These are phyloP conservation scores for Sardinella longiceps DNA, from an alignment of 2,797 vertebrate species.

Conservation along the genomic window DNA sequence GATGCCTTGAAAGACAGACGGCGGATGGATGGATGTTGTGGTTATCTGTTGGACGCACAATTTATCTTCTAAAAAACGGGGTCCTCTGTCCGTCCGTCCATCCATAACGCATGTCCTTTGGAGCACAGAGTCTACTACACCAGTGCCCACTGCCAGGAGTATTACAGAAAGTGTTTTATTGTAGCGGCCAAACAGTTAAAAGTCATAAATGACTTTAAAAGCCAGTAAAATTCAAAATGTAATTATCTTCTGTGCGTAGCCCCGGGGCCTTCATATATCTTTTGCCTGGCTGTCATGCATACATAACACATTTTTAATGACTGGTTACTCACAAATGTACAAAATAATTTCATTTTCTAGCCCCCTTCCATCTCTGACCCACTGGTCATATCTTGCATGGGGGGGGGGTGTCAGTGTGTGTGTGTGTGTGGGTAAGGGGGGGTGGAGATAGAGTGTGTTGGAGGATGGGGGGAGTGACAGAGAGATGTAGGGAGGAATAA, in stretches of 20 bases:
- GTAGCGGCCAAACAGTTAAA: constrained; percentile 90
- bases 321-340: constrained; percentile 90
- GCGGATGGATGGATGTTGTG: not conserved
- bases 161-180: constrained; percentile 87
- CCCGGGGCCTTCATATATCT: constrained; percentile 96
- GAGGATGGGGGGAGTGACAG: constrained; percentile 21
- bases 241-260: constrained; percentile 99
- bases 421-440: not conserved
- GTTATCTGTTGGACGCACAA: not conserved
- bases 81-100: constrained; percentile 23
- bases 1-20: not conserved
- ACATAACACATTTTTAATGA: constrained; percentile 95
- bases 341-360: constrained; percentile 83
- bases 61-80: not conserved
- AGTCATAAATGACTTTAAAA: constrained; percentile 98
- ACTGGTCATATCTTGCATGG: constrained; percentile 57
- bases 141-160: constrained; percentile 40
- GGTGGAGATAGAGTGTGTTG: constrained; percentile 29
- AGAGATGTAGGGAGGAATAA: constrained; percentile 58
- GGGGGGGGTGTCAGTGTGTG: not conserved
- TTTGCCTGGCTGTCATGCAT: constrained; percentile 90
- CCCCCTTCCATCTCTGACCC: constrained; percentile 63
- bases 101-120: not conserved
- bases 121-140: not conserved
- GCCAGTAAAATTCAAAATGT: constrained; percentile 99